phyloP scores from a whole-genome alignment of 2,797 vertebrate genomes.

The Takifugu rubripes region DNA sequence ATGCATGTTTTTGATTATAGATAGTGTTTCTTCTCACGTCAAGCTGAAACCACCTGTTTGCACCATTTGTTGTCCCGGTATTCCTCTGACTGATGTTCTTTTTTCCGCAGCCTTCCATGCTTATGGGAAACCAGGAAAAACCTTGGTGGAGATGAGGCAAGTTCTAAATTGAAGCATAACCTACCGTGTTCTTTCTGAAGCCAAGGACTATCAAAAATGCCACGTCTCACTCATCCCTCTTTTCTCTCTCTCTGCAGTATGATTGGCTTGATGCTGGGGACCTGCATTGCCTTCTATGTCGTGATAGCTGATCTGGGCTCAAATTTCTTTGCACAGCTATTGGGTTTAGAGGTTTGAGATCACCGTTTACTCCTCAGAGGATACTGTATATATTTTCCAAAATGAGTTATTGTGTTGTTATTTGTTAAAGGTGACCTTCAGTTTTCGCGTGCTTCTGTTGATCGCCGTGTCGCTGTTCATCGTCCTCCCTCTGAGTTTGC shows the following conservation, averaged over 20 bases:
- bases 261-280: slow-evolving; percentile 98
- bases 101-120: slow-evolving; percentile 86
- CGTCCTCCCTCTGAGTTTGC: slow-evolving; percentile 93
- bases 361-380: slow-evolving; percentile 1
- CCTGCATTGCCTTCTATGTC: slow-evolving; percentile 97
- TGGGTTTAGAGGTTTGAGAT: slow-evolving; percentile 85
- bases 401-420: not conserved
- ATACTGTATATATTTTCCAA: not conserved
- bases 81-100: slow-evolving; percentile 24
- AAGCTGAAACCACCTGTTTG: slow-evolving; percentile 9
- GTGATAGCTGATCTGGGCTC: slow-evolving; percentile 97
- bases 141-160: slow-evolving; percentile 93
- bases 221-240: not conserved
- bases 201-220: not conserved
- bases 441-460: slow-evolving; percentile 86
- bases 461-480: slow-evolving; percentile 87
- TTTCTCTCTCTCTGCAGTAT: slow-evolving; percentile 73
- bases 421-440: slow-evolving; percentile 79
- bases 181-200: not conserved
- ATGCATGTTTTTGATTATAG: not conserved
- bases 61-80: slow-evolving; percentile 10
- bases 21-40: not conserved
- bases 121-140: slow-evolving; percentile 93
- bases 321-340: slow-evolving; percentile 89
- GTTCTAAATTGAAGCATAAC: slow-evolving; percentile 9